Conservation (phyloP, 2,888 invertebrate genomes). For the Alloplasta piceator region DNA sequence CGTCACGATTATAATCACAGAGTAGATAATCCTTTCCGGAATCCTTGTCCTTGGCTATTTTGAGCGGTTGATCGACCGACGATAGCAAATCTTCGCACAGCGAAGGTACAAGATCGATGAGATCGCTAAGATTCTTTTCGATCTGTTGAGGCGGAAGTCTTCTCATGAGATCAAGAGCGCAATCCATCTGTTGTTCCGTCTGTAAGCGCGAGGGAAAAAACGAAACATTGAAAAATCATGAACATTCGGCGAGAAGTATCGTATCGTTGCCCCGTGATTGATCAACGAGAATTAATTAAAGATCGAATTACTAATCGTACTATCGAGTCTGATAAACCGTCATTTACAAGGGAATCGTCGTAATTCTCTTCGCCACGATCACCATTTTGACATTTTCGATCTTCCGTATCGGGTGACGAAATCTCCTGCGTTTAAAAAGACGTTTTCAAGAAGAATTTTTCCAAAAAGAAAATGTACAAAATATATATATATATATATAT, state of each 20-base stretch:
- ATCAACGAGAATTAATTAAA: background rate
- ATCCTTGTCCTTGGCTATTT: conserved; percentile 97
- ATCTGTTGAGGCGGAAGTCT: conserved; percentile 99
- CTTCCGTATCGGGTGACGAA: conserved; percentile 74
- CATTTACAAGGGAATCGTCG: conserved; percentile 43
- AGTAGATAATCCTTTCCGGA: conserved; percentile 98
- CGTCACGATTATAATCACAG: conserved; percentile 99
- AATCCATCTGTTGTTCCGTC: conserved; percentile 99
- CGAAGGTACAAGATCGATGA: conserved; percentile 97
- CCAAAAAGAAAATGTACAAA: no score
- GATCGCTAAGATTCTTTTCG: conserved; percentile 98
- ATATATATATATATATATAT: no score
- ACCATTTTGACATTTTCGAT: conserved; percentile 77
- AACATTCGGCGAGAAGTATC: background rate
- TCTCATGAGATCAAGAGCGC: conserved; percentile 99
- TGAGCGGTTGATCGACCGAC: conserved; percentile 98
- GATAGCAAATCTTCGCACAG: conserved; percentile 98
- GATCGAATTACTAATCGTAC: background rate
- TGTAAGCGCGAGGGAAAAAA: conserved; percentile 78
- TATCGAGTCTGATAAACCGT: conserved; percentile 35
- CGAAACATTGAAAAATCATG: conserved; percentile 1
- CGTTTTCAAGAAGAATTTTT: conserved; percentile 37
- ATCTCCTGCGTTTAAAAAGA: conserved; percentile 58
- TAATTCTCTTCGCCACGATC: conserved; percentile 61
- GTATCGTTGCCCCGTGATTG: no score